phyloP scores from a whole-genome alignment of 2,797 vertebrate genomes.

The Glyptemys insculpta region DNA sequence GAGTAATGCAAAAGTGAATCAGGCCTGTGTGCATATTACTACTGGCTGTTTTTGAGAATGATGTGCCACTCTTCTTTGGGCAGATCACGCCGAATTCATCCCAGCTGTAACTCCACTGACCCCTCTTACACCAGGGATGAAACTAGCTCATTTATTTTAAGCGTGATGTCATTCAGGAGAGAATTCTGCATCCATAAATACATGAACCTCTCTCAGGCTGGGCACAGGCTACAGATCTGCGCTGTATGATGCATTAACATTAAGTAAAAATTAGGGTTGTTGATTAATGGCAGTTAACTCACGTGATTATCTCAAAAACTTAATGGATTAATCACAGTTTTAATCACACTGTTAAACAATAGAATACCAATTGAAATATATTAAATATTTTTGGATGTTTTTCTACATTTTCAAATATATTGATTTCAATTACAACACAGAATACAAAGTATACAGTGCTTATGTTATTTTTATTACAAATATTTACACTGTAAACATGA shows the following conservation, averaged over 20 bases:
- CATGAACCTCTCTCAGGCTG: constrained; percentile 23
- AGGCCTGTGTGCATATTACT: too few species aligned
- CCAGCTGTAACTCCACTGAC: not conserved
- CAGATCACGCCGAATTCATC: accelerated
- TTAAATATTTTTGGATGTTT: too few species aligned
- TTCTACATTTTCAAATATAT: too few species aligned
- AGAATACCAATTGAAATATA: too few species aligned
- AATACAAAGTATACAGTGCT: too few species aligned
- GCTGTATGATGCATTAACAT: not conserved
- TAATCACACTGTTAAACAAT: too few species aligned
- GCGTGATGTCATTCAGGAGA: not conserved
- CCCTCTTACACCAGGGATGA: not conserved
- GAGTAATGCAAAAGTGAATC: not conserved
- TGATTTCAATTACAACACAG: too few species aligned
- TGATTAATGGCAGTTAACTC: too few species aligned
- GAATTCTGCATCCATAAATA: constrained; percentile 47
- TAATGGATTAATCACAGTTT: too few species aligned
- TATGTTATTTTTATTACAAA: too few species aligned
- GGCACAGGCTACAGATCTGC: not conserved
- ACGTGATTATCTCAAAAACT: too few species aligned
- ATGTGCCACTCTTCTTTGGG: accelerated
- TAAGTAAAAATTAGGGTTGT: not conserved
- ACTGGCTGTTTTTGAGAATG: not conserved
- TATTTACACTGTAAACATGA: too few species aligned
- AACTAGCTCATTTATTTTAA: constrained; percentile 6